phyloP scores from a whole-genome alignment of 2,797 vertebrate species.

The Tympanoctomys barrerae region DNA sequence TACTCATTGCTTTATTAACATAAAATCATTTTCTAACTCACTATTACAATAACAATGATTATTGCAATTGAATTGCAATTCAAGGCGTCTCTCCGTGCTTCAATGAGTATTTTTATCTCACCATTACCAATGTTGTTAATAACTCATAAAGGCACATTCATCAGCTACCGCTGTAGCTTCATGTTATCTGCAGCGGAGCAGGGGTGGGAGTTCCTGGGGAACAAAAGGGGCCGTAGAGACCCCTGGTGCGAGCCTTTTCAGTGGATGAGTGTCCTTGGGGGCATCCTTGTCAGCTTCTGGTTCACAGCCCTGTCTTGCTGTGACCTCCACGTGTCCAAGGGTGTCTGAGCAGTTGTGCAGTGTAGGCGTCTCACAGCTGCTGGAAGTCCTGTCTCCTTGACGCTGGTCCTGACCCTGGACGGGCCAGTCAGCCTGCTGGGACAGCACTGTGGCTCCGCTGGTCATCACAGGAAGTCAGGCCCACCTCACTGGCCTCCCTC shows the following conservation, averaged over 20 bases:
- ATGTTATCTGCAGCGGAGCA: accelerated
- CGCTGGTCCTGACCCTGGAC: accelerated
- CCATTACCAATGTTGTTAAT: not conserved
- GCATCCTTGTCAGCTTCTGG: not conserved
- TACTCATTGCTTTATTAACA: slow-evolving; percentile 31
- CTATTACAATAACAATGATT: not conserved
- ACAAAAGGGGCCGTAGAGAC: accelerated
- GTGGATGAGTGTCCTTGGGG: not conserved
- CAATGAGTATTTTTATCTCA: not conserved
- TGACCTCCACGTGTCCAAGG: accelerated
- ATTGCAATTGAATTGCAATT: not conserved
- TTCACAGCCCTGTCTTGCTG: accelerated
- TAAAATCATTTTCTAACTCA: slow-evolving; percentile 37
- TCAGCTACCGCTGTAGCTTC: not conserved
- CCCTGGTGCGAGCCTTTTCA: too few species aligned
- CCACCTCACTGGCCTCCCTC: accelerated
- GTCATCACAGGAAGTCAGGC: too few species aligned
- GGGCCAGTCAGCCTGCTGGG: not conserved
- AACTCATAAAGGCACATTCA: not conserved
- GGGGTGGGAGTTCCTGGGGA: accelerated
- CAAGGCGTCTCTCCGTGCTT: not conserved
- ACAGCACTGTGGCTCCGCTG: not conserved
- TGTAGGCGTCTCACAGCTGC: accelerated
- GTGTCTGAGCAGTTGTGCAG: not conserved
- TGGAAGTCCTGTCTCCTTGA: not conserved